phyloP scores from a whole-genome alignment of 2,113 vertebrate genomes.

The Anhinga anhinga region DNA sequence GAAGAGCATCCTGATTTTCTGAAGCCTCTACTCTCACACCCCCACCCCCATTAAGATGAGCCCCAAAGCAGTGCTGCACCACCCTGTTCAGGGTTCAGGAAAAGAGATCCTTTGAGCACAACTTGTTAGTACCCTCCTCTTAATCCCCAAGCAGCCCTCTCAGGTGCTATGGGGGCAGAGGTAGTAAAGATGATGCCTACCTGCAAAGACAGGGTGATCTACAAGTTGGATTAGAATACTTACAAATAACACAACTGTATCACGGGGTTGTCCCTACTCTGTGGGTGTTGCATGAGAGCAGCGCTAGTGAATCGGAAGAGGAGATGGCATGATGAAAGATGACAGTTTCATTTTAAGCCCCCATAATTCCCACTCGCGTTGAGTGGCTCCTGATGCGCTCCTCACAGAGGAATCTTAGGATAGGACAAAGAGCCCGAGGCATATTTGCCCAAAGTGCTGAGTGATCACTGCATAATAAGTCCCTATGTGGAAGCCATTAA shows the following conservation, averaged over 20 bases:
- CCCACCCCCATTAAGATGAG: background rate
- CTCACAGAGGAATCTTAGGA: background rate
- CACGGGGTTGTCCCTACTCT: background rate
- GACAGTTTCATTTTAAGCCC: background rate
- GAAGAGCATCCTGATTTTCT: background rate
- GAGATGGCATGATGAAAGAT: background rate
- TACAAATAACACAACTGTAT: background rate
- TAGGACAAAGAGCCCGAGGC: background rate
- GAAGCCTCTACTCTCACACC: background rate
- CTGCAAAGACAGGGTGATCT: background rate
- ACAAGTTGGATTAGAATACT: background rate
- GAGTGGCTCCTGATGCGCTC: background rate
- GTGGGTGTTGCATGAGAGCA: background rate
- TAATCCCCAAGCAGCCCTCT: background rate
- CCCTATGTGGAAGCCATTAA: background rate
- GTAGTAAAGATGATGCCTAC: background rate
- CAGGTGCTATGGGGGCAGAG: background rate
- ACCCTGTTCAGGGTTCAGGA: background rate
- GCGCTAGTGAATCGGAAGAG: background rate
- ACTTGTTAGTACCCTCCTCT: background rate
- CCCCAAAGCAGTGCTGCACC: background rate
- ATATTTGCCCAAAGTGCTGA: background rate
- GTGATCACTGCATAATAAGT: background rate
- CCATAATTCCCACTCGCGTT: background rate
- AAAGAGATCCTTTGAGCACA: background rate